Evolutionary conservation across 2,797 vertebrate genomes (phyloP).

Genomic region (Orestias chungarensis): DNA sequence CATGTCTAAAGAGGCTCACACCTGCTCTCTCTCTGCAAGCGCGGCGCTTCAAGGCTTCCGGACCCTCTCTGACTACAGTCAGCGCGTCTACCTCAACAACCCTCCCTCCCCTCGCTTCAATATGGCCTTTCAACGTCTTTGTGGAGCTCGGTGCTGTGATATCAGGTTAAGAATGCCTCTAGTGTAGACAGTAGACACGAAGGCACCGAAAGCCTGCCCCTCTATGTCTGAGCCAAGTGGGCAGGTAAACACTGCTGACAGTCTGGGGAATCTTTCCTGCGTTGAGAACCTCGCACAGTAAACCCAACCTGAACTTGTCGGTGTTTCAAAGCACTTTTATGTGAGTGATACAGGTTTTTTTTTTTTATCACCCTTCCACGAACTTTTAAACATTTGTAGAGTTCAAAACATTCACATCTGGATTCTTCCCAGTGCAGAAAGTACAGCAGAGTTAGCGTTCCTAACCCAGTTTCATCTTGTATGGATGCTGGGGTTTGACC

Average conservation of each 20-base stretch:
- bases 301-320: background rate
- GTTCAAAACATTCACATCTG: constrained; percentile 14
- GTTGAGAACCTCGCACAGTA: background rate
- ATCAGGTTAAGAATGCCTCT: constrained; percentile 75
- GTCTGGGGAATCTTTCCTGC: too few relatives aligned
- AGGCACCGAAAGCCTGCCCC: constrained; percentile 71
- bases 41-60: constrained; percentile 53
- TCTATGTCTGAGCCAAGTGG: constrained; percentile 63
- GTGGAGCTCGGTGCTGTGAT: constrained; percentile 60
- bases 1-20: constrained; percentile 54
- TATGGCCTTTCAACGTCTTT: constrained; percentile 77
- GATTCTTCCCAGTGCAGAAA: constrained; percentile 14
- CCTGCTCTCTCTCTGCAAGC: constrained; percentile 58
- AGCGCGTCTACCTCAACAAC: constrained; percentile 28
- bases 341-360: background rate
- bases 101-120: constrained; percentile 45
- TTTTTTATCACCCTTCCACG: background rate
- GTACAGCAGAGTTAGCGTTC: constrained; percentile 15
- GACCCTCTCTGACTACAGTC: constrained; percentile 32
- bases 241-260: too few relatives aligned
- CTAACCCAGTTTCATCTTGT: constrained; percentile 13
- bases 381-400: constrained; percentile 1
- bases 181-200: constrained; percentile 69
- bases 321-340: background rate
- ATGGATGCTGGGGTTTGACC: constrained; percentile 1